Evolutionary conservation across 1,140 invertebrate species (phyloP), one percentile per base, ranked within the genome.

Genomic region (Drosophila ohnishii): DNA sequence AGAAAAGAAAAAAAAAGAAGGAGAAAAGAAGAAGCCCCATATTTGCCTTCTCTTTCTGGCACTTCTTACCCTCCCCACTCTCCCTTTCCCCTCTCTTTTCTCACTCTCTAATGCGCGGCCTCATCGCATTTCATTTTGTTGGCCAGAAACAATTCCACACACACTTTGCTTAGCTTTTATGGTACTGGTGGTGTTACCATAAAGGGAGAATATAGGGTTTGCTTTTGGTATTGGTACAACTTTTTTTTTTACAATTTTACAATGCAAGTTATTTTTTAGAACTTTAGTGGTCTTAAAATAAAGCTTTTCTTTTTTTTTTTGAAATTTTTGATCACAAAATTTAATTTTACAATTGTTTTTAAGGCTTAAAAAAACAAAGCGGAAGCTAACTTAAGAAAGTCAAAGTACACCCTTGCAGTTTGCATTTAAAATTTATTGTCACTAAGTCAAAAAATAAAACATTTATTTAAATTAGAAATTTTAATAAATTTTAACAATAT

Each of bases 51-150:
- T 13, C 16, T 11, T 9, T 39, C 55, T 32, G 10, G 16, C 11
- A 19, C 19, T 34, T 19, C 22, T 22, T 30, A 14, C 0, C 32
- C 14, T 14, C 19, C 25, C 4, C 16, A 19, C 11, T 40, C 34
- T n/a, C 19, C 13, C 39, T 39, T 47, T 32, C 16, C 44, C 40
- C 30, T 35, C 22, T 5, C 5, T 28, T 13, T 14, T 22, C 50
- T 53, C 19, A 22, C 25, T 37, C 61, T 39, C 50, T 55, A 70
- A 69, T 39, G 50, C 48, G 39, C 48, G 39, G 48, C 32, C 66
- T 71, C 60, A 58, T 78, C 56, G 73, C 73, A 76, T 76, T 76
- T 76, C 55, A 75, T 70, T 59, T 82, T 62, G 44, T 63, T 78
- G 64, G 59, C 60, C 55, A 67, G 64, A 78, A 78, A 82, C 79